These are phyloP conservation scores for Platyura marginata DNA, from an alignment of 1,140 invertebrate genomes.

Conservation along the genomic window DNA sequence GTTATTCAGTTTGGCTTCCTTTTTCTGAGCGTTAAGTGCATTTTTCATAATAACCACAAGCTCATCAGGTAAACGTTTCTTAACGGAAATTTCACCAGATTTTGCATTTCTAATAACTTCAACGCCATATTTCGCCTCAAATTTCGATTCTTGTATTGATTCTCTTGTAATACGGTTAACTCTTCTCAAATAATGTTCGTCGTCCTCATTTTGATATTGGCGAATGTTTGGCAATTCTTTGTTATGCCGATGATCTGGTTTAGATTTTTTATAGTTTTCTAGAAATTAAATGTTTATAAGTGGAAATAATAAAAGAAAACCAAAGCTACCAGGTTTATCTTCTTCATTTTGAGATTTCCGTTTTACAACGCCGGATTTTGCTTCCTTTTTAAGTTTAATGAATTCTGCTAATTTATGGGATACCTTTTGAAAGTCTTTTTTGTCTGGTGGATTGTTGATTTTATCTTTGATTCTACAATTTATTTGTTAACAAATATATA, in stretches of 20 bases:
- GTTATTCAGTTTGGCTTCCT: conserved; percentile 15
- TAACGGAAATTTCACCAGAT: conserved; percentile 27
- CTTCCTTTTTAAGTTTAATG: conserved; percentile 12
- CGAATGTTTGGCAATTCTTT: conserved; percentile 10
- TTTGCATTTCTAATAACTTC: conserved; percentile 27
- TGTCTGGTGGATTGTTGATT: conserved; percentile 18
- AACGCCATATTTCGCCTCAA: conserved; percentile 34
- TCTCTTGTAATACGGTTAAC: conserved; percentile 28
- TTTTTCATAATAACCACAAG: conserved; percentile 26
- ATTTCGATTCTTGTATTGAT: conserved; percentile 30
- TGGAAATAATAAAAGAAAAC: not conserved
- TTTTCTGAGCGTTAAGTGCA: conserved; percentile 22
- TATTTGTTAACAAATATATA: too few species aligned
- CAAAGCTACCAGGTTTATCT: conserved; percentile 9
- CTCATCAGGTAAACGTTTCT: conserved; percentile 27
- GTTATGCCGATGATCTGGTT: not conserved
- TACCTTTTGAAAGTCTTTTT: conserved; percentile 14
- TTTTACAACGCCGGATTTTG: conserved; percentile 10
- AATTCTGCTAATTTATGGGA: conserved; percentile 18
- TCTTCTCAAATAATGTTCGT: conserved; percentile 26
- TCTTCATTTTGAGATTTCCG: conserved; percentile 11
- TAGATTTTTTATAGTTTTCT: conserved; percentile 3
- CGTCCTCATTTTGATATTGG: conserved; percentile 26
- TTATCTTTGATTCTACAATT: conserved; percentile 14
- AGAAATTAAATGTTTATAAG: not conserved